Base-by-base conservation (phyloP, 2,797 vertebrate species). In the Bradypodion ventrale region DNA sequence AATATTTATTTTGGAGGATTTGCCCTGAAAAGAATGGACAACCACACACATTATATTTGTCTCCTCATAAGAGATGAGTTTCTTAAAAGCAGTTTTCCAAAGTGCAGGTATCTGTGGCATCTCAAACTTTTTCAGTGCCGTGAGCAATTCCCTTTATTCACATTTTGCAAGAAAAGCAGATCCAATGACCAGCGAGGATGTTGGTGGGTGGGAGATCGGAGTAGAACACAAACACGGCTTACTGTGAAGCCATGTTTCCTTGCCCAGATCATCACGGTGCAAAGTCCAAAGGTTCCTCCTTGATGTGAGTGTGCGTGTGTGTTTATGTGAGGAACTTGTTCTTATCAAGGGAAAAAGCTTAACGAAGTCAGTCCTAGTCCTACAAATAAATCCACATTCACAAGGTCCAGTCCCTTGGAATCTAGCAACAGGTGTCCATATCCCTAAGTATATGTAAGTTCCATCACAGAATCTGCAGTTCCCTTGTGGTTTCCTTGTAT, bases 1-100 rank as follows among this genome's bases (percentile, higher is more conserved):
- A 32, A 27, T 62, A 19, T 79, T 84, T 83, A 83, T 80, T 85
- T 68, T 49, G 65, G 15, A 75, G 9, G 59, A 10, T 23, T 3
- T 29, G 23, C n/a, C 29, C 59, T 16, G 29, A 7, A 29, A 66
- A 44, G 59, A 85, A 21, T 16, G 35, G 44, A 69, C 6, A 12
- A 35, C 46, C 56, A 7, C 2, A 40, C 8, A 7, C 25, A 19
- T 56, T 65, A 23, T 65, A 73, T 74, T 65, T 16, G 27, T 1
- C 23, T 68, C 23, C 65, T 23, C 29, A 37, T 46, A 19, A 32
- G 21, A 32, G 35, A 10, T 2, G 29, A 12, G 60, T 25, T 62
- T 46, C 62, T 16, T 42, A 79, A 84, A 84, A 32, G 42, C 44
- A 42, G 32, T 10, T 35, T 25, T 69, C 62, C 27, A 42, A 73